A percentile compares a stretch with the other conserved stretches of the same genome.
Evolutionary conservation across 1,140 invertebrate genomes (phyloP).

Genomic region (Drosophila littoralis): DNA sequence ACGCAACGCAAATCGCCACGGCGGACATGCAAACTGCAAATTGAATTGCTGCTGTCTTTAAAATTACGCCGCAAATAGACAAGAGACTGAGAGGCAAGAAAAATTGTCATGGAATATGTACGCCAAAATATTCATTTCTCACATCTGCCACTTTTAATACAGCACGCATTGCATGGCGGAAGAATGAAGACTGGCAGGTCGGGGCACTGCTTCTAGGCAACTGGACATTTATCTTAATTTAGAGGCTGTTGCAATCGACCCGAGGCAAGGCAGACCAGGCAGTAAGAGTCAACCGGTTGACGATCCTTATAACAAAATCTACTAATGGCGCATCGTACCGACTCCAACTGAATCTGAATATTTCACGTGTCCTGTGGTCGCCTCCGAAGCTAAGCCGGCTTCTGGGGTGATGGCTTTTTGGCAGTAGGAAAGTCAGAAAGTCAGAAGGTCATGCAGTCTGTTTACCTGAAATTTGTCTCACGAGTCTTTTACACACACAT

Average conservation of each 20-base stretch:
- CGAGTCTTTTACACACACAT: slow-evolving; percentile 50
- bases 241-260: slow-evolving; percentile 37
- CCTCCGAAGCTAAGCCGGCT: slow-evolving; percentile 28
- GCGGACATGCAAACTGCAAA: slow-evolving; percentile 59
- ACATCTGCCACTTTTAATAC: slow-evolving; percentile 32
- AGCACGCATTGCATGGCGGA: too few relatives aligned
- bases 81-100: slow-evolving; percentile 30
- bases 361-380: slow-evolving; percentile 75
- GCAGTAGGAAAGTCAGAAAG: slow-evolving; percentile 33
- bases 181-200: neutral
- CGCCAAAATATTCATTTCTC: slow-evolving; percentile 58
- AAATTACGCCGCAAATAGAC: slow-evolving; percentile 66
- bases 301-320: slow-evolving; percentile 46
- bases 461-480: slow-evolving; percentile 77
- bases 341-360: slow-evolving; percentile 65
- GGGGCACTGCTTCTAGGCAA: too few relatives aligned
- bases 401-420: slow-evolving; percentile 58
- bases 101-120: slow-evolving; percentile 78
- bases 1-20: slow-evolving; percentile 38
- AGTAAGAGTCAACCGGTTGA: slow-evolving; percentile 49
- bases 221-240: neutral
- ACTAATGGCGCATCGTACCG: slow-evolving; percentile 54
- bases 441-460: slow-evolving; percentile 15
- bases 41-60: slow-evolving; percentile 36
- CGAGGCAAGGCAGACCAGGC: neutral